A percentile compares a stretch with the other conserved stretches of the same genome.
Conservation (phyloP, 1,140 invertebrate species). For the Panulirus ornatus region DNA sequence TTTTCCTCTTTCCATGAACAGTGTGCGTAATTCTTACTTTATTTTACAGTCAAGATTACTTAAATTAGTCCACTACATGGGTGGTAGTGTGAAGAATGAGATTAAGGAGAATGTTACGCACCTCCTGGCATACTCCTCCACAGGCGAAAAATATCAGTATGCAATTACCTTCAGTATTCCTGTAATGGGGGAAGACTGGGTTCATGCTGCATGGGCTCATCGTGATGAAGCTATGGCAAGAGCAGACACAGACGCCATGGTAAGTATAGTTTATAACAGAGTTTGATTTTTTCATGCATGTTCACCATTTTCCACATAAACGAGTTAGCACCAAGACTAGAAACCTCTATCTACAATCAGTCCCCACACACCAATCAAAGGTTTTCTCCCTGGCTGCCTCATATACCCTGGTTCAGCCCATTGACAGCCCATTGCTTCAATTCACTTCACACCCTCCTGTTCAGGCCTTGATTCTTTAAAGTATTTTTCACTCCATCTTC, state of each 20-base stretch:
- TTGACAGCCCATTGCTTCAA: too few species aligned
- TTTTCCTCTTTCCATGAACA: not conserved
- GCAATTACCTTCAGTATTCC: constrained; percentile 93
- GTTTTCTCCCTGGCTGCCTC: too few species aligned
- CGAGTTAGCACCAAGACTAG: too few species aligned
- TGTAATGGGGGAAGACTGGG: constrained; percentile 92
- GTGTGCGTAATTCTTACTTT: not conserved
- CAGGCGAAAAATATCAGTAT: constrained; percentile 91
- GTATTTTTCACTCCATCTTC: too few species aligned
- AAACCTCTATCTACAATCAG: too few species aligned
- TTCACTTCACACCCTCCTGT: too few species aligned
- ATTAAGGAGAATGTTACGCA: constrained; percentile 93
- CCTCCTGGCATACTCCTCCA: constrained; percentile 91
- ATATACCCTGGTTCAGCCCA: too few species aligned
- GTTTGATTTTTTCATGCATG: too few species aligned
- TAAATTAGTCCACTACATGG: constrained; percentile 94
- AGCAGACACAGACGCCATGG: constrained; percentile 85
- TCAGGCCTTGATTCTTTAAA: too few species aligned
- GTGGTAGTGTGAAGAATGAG: constrained; percentile 93
- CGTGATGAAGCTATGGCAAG: constrained; percentile 83
- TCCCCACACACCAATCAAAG: too few species aligned
- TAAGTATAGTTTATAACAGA: too few species aligned
- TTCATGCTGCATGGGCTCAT: constrained; percentile 89
- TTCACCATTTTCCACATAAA: too few species aligned
- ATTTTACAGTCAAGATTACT: constrained; percentile 86